Percentiles rank a stretch among this genome's conserved stretches.
These are phyloP conservation scores for Epirrhoe alternata DNA, from an alignment of 2,888 invertebrate species.

Conservation along the genomic window DNA sequence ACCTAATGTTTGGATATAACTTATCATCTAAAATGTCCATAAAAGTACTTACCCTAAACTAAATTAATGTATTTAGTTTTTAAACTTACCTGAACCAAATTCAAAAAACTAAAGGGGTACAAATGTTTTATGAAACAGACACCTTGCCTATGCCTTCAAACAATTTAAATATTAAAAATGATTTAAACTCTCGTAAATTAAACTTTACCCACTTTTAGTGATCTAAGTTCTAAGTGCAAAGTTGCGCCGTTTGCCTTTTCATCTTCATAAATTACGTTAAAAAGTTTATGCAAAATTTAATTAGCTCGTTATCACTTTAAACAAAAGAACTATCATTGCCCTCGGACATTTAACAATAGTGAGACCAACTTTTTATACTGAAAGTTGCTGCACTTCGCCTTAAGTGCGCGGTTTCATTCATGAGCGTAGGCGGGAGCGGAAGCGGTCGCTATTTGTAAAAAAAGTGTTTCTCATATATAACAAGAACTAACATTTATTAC, in stretches of 20 bases:
- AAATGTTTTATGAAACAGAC: not conserved
- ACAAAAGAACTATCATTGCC: conserved; percentile 30
- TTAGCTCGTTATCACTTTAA: conserved; percentile 33
- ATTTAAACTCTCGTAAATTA: not conserved
- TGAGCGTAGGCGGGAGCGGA: not conserved
- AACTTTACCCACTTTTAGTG: not conserved
- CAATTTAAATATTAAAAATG: not conserved
- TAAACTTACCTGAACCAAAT: too few relatives aligned
- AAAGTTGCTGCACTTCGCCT: conserved; percentile 38
- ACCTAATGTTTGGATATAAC: too few relatives aligned
- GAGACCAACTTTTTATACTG: conserved; percentile 32
- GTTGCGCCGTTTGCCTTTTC: conserved; percentile 24
- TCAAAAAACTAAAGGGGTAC: not conserved
- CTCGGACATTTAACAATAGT: conserved; percentile 26
- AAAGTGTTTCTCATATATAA: not conserved
- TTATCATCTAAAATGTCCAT: too few relatives aligned
- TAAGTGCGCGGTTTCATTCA: conserved; percentile 17
- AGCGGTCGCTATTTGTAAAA: not conserved
- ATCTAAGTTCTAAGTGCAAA: conserved; percentile 20
- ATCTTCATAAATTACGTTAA: conserved; percentile 32
- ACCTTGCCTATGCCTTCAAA: not conserved
- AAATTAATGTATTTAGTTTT: too few relatives aligned
- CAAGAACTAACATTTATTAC: too few relatives aligned
- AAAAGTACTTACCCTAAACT: too few relatives aligned
- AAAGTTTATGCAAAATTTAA: conserved; percentile 32